Conservation (phyloP, 2,113 vertebrate species). For the Pomatorhinus ruficollis region DNA sequence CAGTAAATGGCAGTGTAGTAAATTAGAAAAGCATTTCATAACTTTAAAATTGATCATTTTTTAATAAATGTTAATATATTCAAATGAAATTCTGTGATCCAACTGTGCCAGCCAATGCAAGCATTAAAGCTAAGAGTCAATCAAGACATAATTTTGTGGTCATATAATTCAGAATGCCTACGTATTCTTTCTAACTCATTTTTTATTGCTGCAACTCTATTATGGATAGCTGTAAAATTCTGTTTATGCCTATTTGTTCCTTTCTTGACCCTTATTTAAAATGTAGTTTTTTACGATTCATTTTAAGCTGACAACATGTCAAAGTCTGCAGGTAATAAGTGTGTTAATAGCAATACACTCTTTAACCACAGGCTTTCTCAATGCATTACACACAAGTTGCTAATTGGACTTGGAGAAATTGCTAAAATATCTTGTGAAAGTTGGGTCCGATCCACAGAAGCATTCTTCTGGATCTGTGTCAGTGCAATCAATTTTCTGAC, state of each 20-base stretch:
- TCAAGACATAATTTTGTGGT: conserved; percentile 12
- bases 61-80: conserved; percentile 1
- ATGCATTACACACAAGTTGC: background rate
- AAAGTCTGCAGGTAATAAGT: background rate
- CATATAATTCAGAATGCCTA: background rate
- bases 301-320: background rate
- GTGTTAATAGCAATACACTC: background rate
- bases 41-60: background rate
- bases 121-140: conserved; percentile 18
- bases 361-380: background rate
- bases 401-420: conserved; percentile 36
- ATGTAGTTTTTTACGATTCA: background rate
- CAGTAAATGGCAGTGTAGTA: background rate
- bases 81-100: background rate
- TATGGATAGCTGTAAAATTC: background rate
- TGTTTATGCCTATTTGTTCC: background rate
- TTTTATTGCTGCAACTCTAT: background rate
- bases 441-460: background rate
- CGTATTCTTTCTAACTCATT: background rate
- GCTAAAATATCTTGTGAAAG: background rate
- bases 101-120: background rate
- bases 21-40: conserved; percentile 26
- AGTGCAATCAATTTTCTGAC: background rate
- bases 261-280: conserved; percentile 25
- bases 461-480: background rate